phyloP scores from a whole-genome alignment of 2,797 vertebrate genomes.

The Cottoperca gobio region DNA sequence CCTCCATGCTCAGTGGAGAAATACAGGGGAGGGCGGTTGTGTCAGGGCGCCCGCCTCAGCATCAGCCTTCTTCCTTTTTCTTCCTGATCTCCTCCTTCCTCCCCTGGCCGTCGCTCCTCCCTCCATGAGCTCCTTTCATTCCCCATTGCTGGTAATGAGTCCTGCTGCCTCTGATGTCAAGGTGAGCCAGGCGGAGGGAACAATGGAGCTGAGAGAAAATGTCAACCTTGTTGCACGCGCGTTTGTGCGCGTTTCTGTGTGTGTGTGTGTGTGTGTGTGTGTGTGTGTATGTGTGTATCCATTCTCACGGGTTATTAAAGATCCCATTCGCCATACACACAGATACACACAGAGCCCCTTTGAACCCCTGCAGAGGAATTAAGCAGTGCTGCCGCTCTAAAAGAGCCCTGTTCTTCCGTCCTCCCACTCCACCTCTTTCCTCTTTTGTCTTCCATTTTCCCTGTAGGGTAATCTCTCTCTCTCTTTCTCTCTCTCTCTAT shows the following conservation, averaged over 20 bases:
- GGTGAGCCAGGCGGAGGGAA: conserved; percentile 82
- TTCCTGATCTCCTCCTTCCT: conserved; percentile 58
- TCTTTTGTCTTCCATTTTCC: conserved; percentile 78
- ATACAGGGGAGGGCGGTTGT: conserved; percentile 10
- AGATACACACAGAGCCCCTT: conserved; percentile 63
- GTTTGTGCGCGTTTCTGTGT: conserved; percentile 18
- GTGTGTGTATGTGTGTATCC: conserved; percentile 37
- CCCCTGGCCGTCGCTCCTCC: conserved; percentile 48
- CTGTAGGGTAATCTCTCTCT: conserved; percentile 71
- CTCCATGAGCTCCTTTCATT: conserved; percentile 74
- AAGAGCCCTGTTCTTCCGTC: conserved; percentile 74
- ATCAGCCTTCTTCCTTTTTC: conserved; percentile 68
- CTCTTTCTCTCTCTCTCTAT: conserved; percentile 29
- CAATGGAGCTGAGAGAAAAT: conserved; percentile 83
- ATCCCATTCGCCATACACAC: conserved; percentile 56
- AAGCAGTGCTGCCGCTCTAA: conserved; percentile 72
- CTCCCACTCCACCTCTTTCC: conserved; percentile 77
- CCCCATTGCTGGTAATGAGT: conserved; percentile 84
- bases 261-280: conserved; percentile 27
- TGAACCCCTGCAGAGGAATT: conserved; percentile 84
- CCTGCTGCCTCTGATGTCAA: conserved; percentile 85
- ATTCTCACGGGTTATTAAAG: conserved; percentile 79
- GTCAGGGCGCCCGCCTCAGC: conserved; percentile 58
- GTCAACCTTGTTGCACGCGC: conserved; percentile 66
- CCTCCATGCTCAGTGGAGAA: conserved; percentile 29